Base-by-base conservation (phyloP, 2,113 vertebrate species). In the Syngnathus floridae region DNA sequence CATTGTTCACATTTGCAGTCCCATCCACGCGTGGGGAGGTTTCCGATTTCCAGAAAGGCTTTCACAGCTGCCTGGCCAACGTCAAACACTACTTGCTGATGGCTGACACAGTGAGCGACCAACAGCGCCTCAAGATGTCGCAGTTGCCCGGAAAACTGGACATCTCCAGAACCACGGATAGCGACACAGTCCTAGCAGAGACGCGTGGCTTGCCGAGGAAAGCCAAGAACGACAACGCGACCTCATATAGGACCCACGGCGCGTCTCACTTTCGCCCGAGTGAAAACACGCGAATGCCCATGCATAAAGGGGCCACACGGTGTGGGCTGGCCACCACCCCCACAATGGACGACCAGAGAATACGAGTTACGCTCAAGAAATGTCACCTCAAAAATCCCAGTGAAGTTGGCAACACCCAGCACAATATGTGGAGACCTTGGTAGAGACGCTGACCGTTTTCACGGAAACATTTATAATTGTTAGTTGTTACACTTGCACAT, bases 111-210 rank as follows among this genome's bases (percentile, higher is more conserved):
- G 60, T 82, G 7, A 71, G 70, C 38, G 67, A 78, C 0, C 75
- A 74, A 3, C 75, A 83, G 54, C 83, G 76, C 38, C 84, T 88
- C 72, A 84, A 86, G 70, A 78, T 86, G 31, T 66, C 73, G 4
- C 89, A 90, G 26, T 74, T 90, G 1, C 71, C 77, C 7, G 62
- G 65, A 35, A 76, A 77, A 17, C 64, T 64, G 19, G 69, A 73
- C 4, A 38, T 5, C 0, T 87, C 75, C 93, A 94, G 93, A 76
- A 93, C 93, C 90, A 81, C 4, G 92, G 93, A 94, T 89, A 94
- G 93, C 89, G 77, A 60, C 75, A 0, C 8, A 1, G 5, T 0
- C 3, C 66, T 8, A 0, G 16, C 52, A 3, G 45, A 56, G 17
- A 1, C 46, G 3, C 58, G 22, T 35, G 41, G 66, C 9, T 57